Base-by-base conservation (phyloP, 2,113 vertebrate species). In the Serilophus lunatus region DNA sequence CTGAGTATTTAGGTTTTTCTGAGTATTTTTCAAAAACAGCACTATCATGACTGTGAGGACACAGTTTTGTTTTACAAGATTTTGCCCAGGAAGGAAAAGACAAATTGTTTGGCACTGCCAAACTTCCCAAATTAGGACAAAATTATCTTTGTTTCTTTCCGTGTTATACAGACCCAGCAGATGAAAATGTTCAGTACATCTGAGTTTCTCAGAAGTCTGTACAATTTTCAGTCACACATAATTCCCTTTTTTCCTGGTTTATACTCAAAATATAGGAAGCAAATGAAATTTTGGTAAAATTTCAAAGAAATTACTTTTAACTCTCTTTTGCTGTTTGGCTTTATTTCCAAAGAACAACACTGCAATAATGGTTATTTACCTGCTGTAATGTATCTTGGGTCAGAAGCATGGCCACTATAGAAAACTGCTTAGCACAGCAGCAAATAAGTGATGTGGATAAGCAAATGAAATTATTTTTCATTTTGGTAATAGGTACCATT, bases 41-140 rank as follows among this genome's bases (percentile, higher is more conserved):
- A 38, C 40, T 53, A 45, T 3, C 8, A 4, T 5, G 9, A 64
- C 29, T 3, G 1, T 7, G 17, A 79, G 7, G 17, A n/a, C 1
- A 64, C 29, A 18, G 6, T 9, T 22, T 45, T 50, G 31, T 38
- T 54, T 50, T 49, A 6, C 19, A 65, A 70, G 12, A 66, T 54
- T 83, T 56, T 64, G 33, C 45, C 72, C 77, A 68, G 63, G 45
- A n/a, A 40, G 26, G 40, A 51, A 68, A 85, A 85, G 51, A 75
- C 4, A 74, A 72, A 79, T 50, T 47, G 22, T 61, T 77, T 77
- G 68, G 38, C 35, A 61, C 8, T 2, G 8, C 10, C 65, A 91
- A 42, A 38, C 50, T 59, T 90, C 59, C 63, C 6, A 0, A 89
- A 69, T 66, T 33, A 82, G 16, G 31, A 51, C 36, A 51, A 81